These are phyloP conservation scores for Drosophila seguyi DNA, from an alignment of 1,140 invertebrate genomes.

Conservation along the genomic window DNA sequence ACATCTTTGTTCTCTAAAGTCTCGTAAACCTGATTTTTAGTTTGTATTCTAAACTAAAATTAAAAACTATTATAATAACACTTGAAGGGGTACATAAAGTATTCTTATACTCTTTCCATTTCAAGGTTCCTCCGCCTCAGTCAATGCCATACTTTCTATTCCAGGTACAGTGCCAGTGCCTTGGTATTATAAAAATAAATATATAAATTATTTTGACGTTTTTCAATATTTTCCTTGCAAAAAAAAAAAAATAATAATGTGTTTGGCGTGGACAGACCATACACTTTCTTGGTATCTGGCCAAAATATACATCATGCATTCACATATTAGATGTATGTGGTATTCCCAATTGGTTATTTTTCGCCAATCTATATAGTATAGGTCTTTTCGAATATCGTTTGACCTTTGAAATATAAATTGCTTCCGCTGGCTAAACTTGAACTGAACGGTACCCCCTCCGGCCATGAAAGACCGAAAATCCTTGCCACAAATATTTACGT, in stretches of 20 bases:
- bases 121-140: background rate
- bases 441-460: constrained; percentile 58
- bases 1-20: background rate
- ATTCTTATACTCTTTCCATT: background rate
- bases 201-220: constrained; percentile 16
- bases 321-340: constrained; percentile 10
- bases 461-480: constrained; percentile 33
- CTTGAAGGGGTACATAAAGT: background rate
- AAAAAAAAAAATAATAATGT: constrained; percentile 5
- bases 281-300: constrained; percentile 67
- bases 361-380: constrained; percentile 21
- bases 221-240: constrained; percentile 33
- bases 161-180: constrained; percentile 22
- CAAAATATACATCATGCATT: constrained; percentile 51
- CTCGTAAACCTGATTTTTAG: too few relatives aligned
- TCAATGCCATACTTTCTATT: background rate
- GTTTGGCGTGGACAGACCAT: constrained; percentile 21
- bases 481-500: constrained; percentile 42
- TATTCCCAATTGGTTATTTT: constrained; percentile 43
- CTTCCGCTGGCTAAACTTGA: constrained; percentile 48
- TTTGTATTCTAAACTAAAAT: background rate
- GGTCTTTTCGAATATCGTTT: constrained; percentile 23
- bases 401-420: constrained; percentile 61
- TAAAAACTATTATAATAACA: too few relatives aligned
- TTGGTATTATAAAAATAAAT: constrained; percentile 1